Conservation (phyloP, 1,140 invertebrate genomes). For the Bombyx mandarina region DNA sequence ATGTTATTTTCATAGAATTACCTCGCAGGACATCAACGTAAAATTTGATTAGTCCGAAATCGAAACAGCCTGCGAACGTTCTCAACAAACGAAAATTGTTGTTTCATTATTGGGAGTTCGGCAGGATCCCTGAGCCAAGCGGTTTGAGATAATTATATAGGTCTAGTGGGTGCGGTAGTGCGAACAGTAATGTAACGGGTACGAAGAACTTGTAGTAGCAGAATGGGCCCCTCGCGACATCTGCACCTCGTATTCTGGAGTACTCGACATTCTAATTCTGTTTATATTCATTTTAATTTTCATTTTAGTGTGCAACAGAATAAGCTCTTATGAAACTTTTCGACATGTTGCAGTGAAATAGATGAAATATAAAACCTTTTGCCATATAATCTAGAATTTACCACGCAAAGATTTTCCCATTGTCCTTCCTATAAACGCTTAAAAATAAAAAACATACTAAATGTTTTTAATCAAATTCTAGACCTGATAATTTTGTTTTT, state of each 20-base stretch:
- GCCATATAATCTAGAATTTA: too few species aligned
- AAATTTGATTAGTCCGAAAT: too few species aligned
- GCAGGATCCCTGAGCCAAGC: slow-evolving; percentile 14
- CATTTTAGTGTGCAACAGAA: too few species aligned
- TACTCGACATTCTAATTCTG: background rate
- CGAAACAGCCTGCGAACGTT: background rate
- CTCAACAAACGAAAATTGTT: slow-evolving; percentile 2
- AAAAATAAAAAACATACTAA: too few species aligned
- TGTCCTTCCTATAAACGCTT: too few species aligned
- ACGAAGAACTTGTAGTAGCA: slow-evolving; percentile 3
- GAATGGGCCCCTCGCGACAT: slow-evolving; percentile 9
- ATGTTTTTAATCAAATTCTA: too few species aligned
- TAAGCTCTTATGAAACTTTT: too few species aligned
- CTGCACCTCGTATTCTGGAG: background rate
- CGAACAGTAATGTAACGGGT: slow-evolving; percentile 5
- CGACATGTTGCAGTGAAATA: too few species aligned
- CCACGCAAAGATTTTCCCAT: too few species aligned
- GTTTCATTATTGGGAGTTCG: slow-evolving; percentile 5
- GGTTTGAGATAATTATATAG: slow-evolving; percentile 9
- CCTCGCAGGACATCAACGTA: background rate
- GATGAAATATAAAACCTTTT: too few species aligned
- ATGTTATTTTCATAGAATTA: background rate
- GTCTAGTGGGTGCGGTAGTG: slow-evolving; percentile 7
- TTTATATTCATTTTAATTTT: too few species aligned
- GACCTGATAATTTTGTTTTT: too few species aligned